phyloP scores from a whole-genome alignment of 1,140 invertebrate species.

The Tetragonula clypearis region DNA sequence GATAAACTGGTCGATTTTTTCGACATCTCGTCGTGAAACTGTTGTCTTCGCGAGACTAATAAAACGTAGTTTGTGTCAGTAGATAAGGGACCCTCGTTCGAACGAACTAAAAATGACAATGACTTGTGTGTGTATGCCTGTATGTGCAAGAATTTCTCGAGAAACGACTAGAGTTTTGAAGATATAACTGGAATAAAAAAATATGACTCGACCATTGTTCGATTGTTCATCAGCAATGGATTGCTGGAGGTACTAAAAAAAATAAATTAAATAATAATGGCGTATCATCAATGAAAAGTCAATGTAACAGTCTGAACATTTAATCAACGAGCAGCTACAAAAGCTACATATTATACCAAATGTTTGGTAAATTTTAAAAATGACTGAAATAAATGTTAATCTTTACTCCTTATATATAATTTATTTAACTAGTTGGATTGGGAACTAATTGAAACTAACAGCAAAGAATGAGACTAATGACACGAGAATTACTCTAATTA shows the following conservation, averaged over 20 bases:
- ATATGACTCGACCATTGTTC: too few relatives aligned
- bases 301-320: not conserved
- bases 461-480: not conserved
- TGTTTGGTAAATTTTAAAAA: not conserved
- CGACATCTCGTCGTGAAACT: not conserved
- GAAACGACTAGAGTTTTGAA: not conserved
- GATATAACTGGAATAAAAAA: not conserved
- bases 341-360: not conserved
- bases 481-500: not conserved
- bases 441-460: not conserved
- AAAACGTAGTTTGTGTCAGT: not conserved
- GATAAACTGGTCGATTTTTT: conserved; percentile 15
- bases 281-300: not conserved
- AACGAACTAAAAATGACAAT: not conserved
- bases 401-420: not conserved
- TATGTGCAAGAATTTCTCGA: not conserved
- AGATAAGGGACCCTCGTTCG: not conserved
- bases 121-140: not conserved
- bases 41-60: not conserved
- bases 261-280: too few relatives aligned
- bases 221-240: too few relatives aligned
- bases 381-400: not conserved
- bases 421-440: not conserved
- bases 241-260: too few relatives aligned
- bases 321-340: not conserved